Base-by-base conservation (phyloP, 2,113 vertebrate genomes). In the Cyanoramphus novaezelandiae region DNA sequence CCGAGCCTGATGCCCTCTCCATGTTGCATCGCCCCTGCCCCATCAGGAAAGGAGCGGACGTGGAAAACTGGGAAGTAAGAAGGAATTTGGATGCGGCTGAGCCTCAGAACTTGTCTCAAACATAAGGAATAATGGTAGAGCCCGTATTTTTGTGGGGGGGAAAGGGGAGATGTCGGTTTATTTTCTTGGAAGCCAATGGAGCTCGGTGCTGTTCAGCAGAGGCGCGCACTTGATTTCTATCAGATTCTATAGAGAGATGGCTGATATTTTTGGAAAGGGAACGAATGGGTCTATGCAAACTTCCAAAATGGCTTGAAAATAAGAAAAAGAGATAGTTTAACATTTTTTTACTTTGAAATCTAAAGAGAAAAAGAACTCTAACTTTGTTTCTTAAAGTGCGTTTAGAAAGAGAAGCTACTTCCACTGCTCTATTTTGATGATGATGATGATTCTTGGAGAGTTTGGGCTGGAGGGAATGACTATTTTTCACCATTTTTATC, bases 251-350 rank as follows among this genome's bases (percentile, higher is more conserved):
- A 97, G 94, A 96, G 86, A 97, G 92, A 97, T 97, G 55, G 94
- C 94, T 97, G 96, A 95, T 98, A 98, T 98, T 98, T 98, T 98
- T 98, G 97, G 97, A 98, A 98, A 97, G 96, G 96, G 97, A 97
- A 97, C 93, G 95, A 97, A 97, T 95, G 95, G 97, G 97, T 98
- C 98, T 98, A 98, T 98, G 98, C 98, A 98, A 98, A 97, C 96
- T 97, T 97, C 95, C 92, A 96, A 83, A 97, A 97, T 96, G 65
- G 96, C 95, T 97, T 95, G 95, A 96, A 97, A 59, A 59, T 59
- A 59, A 57, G 43, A 43, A 43, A 57, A 33, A 98, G 95, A 97
- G 96, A 97, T 92, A 98, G 97, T 98, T 98, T 98, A 98, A 97
- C 88, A 31, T 97, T 97, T 97, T 98, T 98, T 97, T 98, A 98